Base-by-base conservation (phyloP, 2,113 vertebrate species). In the Pantherophis guttatus region DNA sequence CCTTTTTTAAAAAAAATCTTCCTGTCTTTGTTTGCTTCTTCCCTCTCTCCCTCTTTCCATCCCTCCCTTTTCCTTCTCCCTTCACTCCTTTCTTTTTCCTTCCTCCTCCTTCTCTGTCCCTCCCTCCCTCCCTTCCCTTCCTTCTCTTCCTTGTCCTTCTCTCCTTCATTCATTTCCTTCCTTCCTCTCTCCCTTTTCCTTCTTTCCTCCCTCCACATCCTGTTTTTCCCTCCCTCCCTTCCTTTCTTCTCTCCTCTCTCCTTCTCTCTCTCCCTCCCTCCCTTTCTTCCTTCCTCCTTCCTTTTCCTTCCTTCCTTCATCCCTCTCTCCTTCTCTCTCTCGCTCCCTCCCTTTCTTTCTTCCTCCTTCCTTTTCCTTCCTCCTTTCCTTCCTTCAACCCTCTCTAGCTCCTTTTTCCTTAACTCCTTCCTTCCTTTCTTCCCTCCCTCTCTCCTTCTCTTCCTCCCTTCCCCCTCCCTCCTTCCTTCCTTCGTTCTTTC, bases 401-500 rank as follows among this genome's bases (percentile, higher is more conserved):
- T 23, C 11, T 1, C 44, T 48, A 48, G 44, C 1, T 48, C 11
- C 9, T 26, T 9, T 9, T 11, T 29, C 24, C 4, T 13, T n/a
- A 48, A 4, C 44, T 48, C 11, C 10, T 3, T 70, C 26, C 12
- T 70, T 12, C 62, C 26, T n/a, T 29, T 11, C 10, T 3, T 70
- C 11, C 12, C n/a, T 12, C 62, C 11, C n/a, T 29, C 62, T 26
- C 1, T 4, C 24, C 62, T 10, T 62, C 23, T 10, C 1, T 7
- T 12, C 65, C 12, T 70, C n/a, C n/a, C n/a, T 75, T 70, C 24
- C 26, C 3, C 13, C 13, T 7, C 1, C 65, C 5, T 5, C 13
- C 1, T 1, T 2, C 29, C 11, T 10, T n/a, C 29, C 29, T 1
- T 15, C 10, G 1, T 1, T 11, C 62, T 26, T 0, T 70, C 62